Percentiles rank a stretch among this genome's conserved stretches.
Evolutionary conservation across 2,888 invertebrate species (phyloP).

Genomic region (Seira sanloemensis): DNA sequence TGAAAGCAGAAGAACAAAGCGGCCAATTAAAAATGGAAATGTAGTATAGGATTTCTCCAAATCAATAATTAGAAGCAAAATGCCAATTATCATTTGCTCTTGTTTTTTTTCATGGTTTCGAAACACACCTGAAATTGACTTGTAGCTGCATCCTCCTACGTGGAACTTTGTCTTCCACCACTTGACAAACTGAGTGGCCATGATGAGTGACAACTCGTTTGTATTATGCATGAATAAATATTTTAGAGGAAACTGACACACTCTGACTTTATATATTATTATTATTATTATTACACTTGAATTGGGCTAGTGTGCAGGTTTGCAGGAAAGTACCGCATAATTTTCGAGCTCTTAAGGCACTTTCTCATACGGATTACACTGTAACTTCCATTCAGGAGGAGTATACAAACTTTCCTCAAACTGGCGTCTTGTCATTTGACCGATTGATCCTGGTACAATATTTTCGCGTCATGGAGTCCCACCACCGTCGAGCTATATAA

Average conservation of each 20-base stretch:
- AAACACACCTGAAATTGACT: slow-evolving; percentile 72
- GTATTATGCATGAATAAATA: slow-evolving; percentile 56
- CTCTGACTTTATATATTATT: no score
- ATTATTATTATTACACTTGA: no score
- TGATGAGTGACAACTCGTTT: slow-evolving; percentile 60
- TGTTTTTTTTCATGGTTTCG: not conserved
- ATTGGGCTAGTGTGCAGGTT: no score
- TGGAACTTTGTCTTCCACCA: slow-evolving; percentile 73
- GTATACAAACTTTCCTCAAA: not conserved
- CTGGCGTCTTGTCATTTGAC: slow-evolving; percentile 28
- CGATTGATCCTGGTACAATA: slow-evolving; percentile 39
- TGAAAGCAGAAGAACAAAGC: not conserved
- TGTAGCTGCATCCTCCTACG: slow-evolving; percentile 70
- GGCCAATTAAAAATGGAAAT: slow-evolving; percentile 26
- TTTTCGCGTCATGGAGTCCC: not conserved
- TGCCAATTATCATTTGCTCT: not conserved
- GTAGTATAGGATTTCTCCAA: no score
- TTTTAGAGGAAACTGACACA: no score
- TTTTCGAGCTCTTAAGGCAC: not conserved
- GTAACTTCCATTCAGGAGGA: not conserved
- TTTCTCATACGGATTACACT: not conserved
- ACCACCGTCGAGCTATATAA: no score
- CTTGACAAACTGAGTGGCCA: slow-evolving; percentile 73
- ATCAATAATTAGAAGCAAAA: not conserved
- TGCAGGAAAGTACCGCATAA: no score